phyloP scores from a whole-genome alignment of 2,113 vertebrate genomes.

The Gorilla gorilla region DNA sequence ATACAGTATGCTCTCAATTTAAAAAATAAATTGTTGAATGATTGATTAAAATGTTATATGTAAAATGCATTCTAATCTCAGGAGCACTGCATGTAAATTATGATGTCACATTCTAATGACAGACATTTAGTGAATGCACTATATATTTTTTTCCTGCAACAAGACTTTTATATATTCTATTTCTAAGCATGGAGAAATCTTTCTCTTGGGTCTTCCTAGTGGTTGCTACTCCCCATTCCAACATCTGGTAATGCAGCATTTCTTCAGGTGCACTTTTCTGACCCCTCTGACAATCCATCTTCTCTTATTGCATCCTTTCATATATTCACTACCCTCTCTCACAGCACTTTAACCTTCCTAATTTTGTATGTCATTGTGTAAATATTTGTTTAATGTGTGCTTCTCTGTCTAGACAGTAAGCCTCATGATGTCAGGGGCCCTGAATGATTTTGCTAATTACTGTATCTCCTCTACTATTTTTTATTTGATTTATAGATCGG shows the following conservation, averaged over 20 bases:
- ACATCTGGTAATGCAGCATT: background rate
- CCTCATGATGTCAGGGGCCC: background rate
- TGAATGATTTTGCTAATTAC: background rate
- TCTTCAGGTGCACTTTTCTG: background rate
- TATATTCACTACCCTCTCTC: background rate
- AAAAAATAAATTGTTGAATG: background rate
- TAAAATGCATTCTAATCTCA: background rate
- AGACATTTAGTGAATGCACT: background rate
- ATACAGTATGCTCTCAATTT: background rate
- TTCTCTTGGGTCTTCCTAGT: background rate
- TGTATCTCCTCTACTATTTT: background rate
- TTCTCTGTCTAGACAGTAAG: background rate
- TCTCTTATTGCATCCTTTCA: background rate
- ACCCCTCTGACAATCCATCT: background rate
- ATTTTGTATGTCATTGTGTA: background rate
- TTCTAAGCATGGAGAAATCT: background rate
- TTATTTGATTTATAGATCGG: background rate
- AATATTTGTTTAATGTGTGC: background rate
- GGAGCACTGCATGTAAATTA: background rate
- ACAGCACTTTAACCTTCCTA: background rate
- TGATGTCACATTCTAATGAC: background rate
- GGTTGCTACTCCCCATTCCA: background rate
- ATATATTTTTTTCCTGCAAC: background rate
- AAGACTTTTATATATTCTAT: background rate
- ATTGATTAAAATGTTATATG: background rate